phyloP scores from a whole-genome alignment of 2,797 vertebrate genomes.

The Peromyscus nudipes region DNA sequence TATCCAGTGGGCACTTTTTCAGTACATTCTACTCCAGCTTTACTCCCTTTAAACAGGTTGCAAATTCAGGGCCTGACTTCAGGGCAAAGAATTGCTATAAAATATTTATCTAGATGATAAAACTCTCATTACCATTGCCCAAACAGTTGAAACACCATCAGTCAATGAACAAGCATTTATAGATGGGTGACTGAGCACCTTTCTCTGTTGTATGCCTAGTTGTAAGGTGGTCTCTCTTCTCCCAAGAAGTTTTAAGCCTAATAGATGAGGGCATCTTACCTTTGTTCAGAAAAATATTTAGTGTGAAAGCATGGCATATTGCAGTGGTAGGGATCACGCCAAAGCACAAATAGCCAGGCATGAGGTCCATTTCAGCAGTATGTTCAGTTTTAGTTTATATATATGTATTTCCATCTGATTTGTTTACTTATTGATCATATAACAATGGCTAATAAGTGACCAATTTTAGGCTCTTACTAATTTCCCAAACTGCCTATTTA shows the following conservation, averaged over 20 bases:
- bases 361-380: not conserved
- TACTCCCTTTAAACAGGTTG: not conserved
- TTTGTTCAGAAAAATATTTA: not conserved
- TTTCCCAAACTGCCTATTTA: not conserved
- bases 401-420: not conserved
- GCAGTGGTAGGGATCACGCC: not conserved
- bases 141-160: not conserved
- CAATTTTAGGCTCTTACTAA: not conserved
- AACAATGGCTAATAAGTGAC: not conserved
- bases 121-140: not conserved
- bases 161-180: not conserved
- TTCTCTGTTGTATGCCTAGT: not conserved
- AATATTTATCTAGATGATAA: constrained; percentile 15
- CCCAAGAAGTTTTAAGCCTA: constrained; percentile 5
- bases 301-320: not conserved
- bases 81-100: not conserved
- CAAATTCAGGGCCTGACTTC: constrained; percentile 4
- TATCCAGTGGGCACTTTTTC: not conserved
- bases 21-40: not conserved
- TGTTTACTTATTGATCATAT: not conserved
- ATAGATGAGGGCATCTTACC: not conserved
- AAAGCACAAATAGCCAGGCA: not conserved
- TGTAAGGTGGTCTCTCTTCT: not conserved
- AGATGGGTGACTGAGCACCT: not conserved
- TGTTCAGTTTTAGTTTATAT: not conserved